Evolutionary conservation across 2,888 invertebrate species (phyloP).

Genomic region (Electrophaes corylata): DNA sequence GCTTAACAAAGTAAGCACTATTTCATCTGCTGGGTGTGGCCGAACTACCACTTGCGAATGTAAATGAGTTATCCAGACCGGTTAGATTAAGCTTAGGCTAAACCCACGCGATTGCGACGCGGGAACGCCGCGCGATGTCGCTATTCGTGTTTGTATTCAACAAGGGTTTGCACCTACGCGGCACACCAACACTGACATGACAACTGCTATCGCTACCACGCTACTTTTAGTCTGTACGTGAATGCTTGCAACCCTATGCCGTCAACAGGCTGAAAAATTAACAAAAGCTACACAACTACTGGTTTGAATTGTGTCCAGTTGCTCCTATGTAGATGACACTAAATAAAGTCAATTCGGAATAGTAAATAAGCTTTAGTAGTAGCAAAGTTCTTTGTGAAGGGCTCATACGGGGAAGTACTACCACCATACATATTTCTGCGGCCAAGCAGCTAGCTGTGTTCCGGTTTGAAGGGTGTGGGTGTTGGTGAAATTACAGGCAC

Average conservation of each 20-base stretch:
- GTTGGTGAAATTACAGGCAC: no score
- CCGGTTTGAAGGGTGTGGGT: no score
- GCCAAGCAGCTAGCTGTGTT: no score
- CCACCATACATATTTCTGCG: no score
- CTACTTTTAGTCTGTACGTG: background rate
- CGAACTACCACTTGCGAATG: slow-evolving; percentile 19
- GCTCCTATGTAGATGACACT: no score
- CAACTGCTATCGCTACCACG: background rate
- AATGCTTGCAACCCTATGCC: background rate
- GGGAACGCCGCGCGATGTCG: background rate
- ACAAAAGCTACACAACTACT: background rate
- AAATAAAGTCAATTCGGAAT: no score
- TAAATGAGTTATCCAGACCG: slow-evolving; percentile 29
- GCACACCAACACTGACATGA: background rate
- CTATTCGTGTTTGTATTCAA: background rate
- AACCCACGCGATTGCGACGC: slow-evolving; percentile 8
- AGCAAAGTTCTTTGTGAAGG: no score
- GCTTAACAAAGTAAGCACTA: slow-evolving; percentile 26
- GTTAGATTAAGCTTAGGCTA: slow-evolving; percentile 17
- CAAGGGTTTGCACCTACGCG: slow-evolving; percentile 1
- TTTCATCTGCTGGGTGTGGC: slow-evolving; percentile 27
- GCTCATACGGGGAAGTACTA: no score
- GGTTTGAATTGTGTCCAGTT: no score
- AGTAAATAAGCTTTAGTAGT: no score
- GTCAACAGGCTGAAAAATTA: background rate